Conservation (phyloP, 2,888 invertebrate genomes). For the Drosophila mulleri region DNA sequence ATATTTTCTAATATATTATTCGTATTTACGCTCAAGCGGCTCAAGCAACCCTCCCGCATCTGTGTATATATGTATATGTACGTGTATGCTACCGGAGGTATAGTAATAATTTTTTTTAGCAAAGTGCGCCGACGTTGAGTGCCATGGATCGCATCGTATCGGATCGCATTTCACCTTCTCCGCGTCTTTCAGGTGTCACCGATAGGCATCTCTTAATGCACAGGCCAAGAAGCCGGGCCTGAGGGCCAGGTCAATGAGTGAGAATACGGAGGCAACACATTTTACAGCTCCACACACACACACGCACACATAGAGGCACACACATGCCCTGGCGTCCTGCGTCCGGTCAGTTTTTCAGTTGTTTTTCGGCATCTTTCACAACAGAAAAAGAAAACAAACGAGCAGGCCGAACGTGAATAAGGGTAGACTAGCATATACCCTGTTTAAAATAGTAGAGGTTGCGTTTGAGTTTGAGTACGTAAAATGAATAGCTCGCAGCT, state of each 20-base stretch:
- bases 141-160: slow-evolving; percentile 77
- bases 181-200: slow-evolving; percentile 82
- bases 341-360: slow-evolving; percentile 46
- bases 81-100: slow-evolving; percentile 44
- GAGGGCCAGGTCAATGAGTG: slow-evolving; percentile 47
- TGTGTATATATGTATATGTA: not conserved
- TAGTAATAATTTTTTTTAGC: slow-evolving; percentile 73
- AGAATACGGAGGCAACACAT: slow-evolving; percentile 61
- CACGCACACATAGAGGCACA: not conserved
- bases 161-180: slow-evolving; percentile 84
- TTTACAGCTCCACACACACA: slow-evolving; percentile 60
- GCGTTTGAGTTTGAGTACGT: too few species aligned
- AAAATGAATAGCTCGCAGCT: too few species aligned
- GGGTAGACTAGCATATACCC: slow-evolving; percentile 1
- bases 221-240: slow-evolving; percentile 45
- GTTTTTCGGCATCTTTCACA: slow-evolving; percentile 49
- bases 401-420: fast-evolving
- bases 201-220: slow-evolving; percentile 84
- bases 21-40: fast-evolving
- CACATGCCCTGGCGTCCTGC: slow-evolving; percentile 17
- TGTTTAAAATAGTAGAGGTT: not conserved
- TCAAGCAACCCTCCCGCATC: not conserved
- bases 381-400: slow-evolving; percentile 2
- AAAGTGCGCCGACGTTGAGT: slow-evolving; percentile 69
- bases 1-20: not conserved